Conservation (phyloP, 2,797 vertebrate genomes). For the Linurgus olivaceus region DNA sequence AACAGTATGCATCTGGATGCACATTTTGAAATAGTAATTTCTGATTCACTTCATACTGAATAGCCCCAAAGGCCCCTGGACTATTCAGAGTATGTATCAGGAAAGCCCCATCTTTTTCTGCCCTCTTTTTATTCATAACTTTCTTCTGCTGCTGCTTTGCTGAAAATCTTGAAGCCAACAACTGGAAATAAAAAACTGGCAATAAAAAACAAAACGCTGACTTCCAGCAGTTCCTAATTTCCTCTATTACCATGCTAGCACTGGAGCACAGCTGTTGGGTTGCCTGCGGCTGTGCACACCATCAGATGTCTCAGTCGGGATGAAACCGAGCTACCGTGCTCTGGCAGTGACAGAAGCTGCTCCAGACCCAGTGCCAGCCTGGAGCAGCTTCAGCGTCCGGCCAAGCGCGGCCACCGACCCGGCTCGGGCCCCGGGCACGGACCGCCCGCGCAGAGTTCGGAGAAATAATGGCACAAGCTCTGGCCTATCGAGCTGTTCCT, state of each 20-base stretch:
- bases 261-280: neutral
- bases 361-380: neutral
- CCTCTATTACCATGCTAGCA: neutral
- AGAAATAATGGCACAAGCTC: fast-evolving
- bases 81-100: neutral
- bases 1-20: neutral
- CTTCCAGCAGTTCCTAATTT: neutral
- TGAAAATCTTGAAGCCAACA: neutral
- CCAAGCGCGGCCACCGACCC: neutral
- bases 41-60: neutral
- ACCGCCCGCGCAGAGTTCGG: neutral
- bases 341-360: neutral
- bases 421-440: neutral
- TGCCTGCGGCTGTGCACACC: fast-evolving
- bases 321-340: fast-evolving
- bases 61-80: neutral
- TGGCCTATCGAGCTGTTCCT: fast-evolving
- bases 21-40: neutral
- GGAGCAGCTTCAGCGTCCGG: neutral
- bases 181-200: neutral
- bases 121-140: neutral
- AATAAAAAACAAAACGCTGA: neutral
- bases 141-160: fast-evolving
- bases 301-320: neutral
- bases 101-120: neutral